A percentile compares a stretch with the other conserved stretches of the same genome.
phyloP scores from a whole-genome alignment of 2,888 invertebrate species.

The Mellilla xanthometata region DNA sequence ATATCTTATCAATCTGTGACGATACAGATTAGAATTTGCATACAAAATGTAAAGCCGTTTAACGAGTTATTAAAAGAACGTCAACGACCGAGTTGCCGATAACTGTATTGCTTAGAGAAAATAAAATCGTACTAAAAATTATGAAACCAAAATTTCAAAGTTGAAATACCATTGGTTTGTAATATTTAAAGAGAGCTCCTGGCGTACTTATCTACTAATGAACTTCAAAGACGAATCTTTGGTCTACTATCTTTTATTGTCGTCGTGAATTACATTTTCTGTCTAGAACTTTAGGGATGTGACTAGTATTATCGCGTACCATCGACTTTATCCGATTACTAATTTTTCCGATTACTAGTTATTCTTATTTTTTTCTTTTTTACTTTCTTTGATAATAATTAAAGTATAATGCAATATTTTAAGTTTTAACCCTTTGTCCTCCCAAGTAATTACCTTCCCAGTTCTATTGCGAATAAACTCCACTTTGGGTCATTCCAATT shows the following conservation, averaged over 20 bases:
- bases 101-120: too few relatives aligned
- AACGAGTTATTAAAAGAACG: too few relatives aligned
- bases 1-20: too few relatives aligned
- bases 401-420: slow-evolving; percentile 61
- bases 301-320: slow-evolving; percentile 31
- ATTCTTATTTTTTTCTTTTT: background rate
- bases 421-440: slow-evolving; percentile 75
- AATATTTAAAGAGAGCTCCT: background rate
- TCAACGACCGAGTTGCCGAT: too few relatives aligned
- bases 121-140: too few relatives aligned
- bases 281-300: slow-evolving; percentile 30
- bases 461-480: slow-evolving; percentile 59
- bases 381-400: too few relatives aligned
- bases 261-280: slow-evolving; percentile 55
- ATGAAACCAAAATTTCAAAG: too few relatives aligned
- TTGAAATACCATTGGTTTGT: too few relatives aligned
- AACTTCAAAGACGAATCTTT: slow-evolving; percentile 49
- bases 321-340: background rate
- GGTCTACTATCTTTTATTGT: slow-evolving; percentile 56
- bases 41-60: too few relatives aligned
- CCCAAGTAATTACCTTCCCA: slow-evolving; percentile 71
- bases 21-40: too few relatives aligned
- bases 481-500: slow-evolving; percentile 78
- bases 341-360: background rate
- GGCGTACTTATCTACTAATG: slow-evolving; percentile 56